Evolutionary conservation across 1,140 invertebrate genomes (phyloP).

Genomic region (Caenorhabditis brenneri): DNA sequence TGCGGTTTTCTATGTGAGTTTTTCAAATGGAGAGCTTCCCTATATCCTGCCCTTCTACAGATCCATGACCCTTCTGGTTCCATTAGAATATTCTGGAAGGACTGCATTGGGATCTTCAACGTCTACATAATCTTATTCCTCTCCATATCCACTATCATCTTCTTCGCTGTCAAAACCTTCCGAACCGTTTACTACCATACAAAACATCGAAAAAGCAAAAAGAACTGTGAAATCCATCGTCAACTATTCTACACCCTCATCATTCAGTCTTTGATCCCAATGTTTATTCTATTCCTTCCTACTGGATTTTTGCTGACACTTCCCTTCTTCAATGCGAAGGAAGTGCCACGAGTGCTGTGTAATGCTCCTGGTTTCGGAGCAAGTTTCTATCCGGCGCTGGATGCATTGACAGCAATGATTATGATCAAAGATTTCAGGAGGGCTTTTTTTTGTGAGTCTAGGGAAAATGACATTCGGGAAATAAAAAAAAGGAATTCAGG

Average conservation of each 20-base stretch:
- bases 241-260: slow-evolving; percentile 9
- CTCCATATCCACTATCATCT: neutral
- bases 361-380: neutral
- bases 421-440: slow-evolving; percentile 4
- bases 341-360: neutral
- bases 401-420: neutral
- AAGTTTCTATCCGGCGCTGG: neutral
- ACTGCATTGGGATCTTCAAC: neutral
- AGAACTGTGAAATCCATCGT: neutral
- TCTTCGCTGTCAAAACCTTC: neutral
- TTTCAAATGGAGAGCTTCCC: neutral
- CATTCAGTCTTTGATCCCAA: neutral
- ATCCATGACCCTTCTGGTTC: neutral
- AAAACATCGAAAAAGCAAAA: slow-evolving; percentile 1
- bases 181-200: neutral
- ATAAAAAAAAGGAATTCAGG: no score
- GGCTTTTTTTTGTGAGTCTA: neutral
- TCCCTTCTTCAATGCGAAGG: neutral
- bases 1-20: neutral
- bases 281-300: neutral
- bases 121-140: neutral
- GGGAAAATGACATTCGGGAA: neutral
- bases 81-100: neutral
- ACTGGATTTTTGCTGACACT: neutral
- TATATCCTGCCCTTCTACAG: neutral